These are phyloP conservation scores for Phalanger gymnotis DNA, from an alignment of 2,797 vertebrate genomes.

Conservation along the genomic window DNA sequence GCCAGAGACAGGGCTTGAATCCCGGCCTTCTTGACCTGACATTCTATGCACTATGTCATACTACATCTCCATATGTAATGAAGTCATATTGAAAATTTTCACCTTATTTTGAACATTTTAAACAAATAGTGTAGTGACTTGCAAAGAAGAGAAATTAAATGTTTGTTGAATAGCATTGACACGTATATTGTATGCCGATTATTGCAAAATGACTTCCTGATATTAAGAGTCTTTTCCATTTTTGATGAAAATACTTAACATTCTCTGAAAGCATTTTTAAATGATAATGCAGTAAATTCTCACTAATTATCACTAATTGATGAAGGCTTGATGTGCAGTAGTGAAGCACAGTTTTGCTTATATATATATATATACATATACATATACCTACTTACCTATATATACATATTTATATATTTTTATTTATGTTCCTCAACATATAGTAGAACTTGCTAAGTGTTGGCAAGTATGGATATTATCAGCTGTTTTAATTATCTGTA, in stretches of 20 bases:
- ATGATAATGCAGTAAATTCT: not conserved
- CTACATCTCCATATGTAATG: not conserved
- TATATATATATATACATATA: not conserved
- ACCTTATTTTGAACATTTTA: conserved; percentile 14
- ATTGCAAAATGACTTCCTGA: not conserved
- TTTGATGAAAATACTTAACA: not conserved
- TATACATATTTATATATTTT: too few relatives aligned
- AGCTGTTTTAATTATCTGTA: not conserved
- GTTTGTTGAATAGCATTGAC: not conserved
- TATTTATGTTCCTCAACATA: not conserved
- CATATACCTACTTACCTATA: not conserved
- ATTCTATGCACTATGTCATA: not conserved
- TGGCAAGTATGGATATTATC: not conserved
- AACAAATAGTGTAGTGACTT: not conserved
- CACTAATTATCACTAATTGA: not conserved
- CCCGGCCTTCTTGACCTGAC: not conserved
- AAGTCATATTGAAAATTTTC: conserved; percentile 12
- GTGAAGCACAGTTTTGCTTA: not conserved
- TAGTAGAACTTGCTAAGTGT: not conserved
- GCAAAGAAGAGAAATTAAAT: not conserved
- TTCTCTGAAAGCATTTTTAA: not conserved
- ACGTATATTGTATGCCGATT: not conserved
- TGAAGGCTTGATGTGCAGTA: not conserved
- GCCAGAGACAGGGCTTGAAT: not conserved
- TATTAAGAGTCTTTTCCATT: not conserved